phyloP scores from a whole-genome alignment of 2,113 vertebrate species.

The Ailuropoda melanoleuca region DNA sequence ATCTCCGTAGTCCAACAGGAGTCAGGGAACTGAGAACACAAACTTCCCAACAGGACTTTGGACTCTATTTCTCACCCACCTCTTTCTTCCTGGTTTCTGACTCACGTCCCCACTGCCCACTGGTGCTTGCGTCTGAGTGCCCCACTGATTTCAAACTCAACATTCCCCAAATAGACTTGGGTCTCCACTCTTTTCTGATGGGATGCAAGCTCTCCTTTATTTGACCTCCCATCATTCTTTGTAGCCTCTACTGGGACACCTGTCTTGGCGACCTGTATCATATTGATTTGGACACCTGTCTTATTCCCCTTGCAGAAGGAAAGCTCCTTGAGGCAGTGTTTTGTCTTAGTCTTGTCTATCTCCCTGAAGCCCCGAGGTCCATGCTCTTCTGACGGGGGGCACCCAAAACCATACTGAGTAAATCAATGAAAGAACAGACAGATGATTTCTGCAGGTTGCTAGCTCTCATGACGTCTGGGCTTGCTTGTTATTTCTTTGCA shows the following conservation, averaged over 20 bases:
- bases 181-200: not conserved
- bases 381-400: not conserved
- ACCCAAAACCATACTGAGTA: not conserved
- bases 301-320: not conserved
- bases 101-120: not conserved
- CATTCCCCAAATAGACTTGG: not conserved
- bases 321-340: not conserved
- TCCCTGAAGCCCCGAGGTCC: not conserved
- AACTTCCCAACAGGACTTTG: not conserved
- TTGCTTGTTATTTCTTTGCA: not conserved
- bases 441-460: not conserved
- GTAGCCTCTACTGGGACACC: not conserved
- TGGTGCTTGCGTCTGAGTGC: not conserved
- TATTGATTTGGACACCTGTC: not conserved
- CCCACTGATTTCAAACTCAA: not conserved
- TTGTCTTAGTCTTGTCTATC: not conserved
- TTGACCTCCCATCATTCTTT: not conserved
- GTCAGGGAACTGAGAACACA: not conserved
- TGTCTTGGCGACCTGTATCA: fast-evolving
- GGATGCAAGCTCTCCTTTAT: not conserved
- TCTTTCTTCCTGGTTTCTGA: not conserved
- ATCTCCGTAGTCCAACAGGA: not conserved
- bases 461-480: not conserved
- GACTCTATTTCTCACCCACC: too few relatives aligned
- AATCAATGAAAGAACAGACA: not conserved